Evolutionary conservation across 2,797 vertebrate species (phyloP).

Genomic region (Rhodeus uyekii): DNA sequence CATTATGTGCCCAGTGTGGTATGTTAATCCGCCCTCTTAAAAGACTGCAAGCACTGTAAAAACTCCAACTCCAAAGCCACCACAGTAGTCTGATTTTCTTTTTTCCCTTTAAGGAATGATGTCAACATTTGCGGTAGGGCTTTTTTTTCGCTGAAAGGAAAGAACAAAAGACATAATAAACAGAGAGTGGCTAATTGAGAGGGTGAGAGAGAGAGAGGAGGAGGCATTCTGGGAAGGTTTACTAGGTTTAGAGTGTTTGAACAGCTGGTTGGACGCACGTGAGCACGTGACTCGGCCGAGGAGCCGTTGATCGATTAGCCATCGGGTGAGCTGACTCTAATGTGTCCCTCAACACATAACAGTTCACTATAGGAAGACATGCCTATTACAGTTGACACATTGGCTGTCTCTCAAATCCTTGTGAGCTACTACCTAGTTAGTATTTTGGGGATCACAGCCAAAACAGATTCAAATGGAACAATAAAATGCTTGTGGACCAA

Average conservation of each 20-base stretch:
- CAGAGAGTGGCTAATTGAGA: slow-evolving; percentile 21
- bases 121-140: slow-evolving; percentile 44
- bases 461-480: neutral
- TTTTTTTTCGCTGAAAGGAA: slow-evolving; percentile 40
- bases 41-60: slow-evolving; percentile 46
- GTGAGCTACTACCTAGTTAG: neutral
- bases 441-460: neutral
- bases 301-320: slow-evolving; percentile 13
- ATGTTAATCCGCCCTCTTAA: slow-evolving; percentile 55
- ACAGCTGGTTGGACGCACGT: slow-evolving; percentile 10
- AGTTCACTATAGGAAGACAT: slow-evolving; percentile 14
- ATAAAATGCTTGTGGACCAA: too few relatives aligned
- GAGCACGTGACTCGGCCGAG: neutral
- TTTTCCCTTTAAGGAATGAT: slow-evolving; percentile 41
- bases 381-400: neutral
- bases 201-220: slow-evolving; percentile 1
- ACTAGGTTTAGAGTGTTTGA: slow-evolving; percentile 32
- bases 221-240: neutral
- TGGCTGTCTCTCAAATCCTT: neutral
- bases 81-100: slow-evolving; percentile 51
- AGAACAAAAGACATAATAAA: slow-evolving; percentile 54
- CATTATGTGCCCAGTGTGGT: slow-evolving; percentile 43
- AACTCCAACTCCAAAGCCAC: slow-evolving; percentile 53
- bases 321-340: slow-evolving; percentile 7
- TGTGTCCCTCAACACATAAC: slow-evolving; percentile 7